Percentiles rank a stretch among this genome's conserved stretches.
phyloP scores from a whole-genome alignment of 2,113 vertebrate genomes.

The Mesembrinibis cayennensis region DNA sequence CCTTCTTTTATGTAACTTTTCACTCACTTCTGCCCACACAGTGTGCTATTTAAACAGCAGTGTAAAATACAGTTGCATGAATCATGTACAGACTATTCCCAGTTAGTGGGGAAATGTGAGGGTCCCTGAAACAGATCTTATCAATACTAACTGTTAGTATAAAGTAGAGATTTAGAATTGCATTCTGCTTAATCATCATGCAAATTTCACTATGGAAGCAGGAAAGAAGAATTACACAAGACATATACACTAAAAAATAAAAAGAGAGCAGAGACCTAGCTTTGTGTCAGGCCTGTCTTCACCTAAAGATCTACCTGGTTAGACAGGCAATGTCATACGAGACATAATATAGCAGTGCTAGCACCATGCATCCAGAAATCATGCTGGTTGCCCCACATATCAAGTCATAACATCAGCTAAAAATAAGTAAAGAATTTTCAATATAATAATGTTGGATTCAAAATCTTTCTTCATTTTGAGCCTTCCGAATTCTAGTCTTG shows the following conservation, averaged over 20 bases:
- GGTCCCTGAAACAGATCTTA: not conserved
- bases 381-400: not conserved
- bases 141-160: not conserved
- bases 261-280: not conserved
- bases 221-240: not conserved
- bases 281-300: not conserved
- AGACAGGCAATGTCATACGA: accelerated
- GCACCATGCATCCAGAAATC: not conserved
- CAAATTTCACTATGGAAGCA: not conserved
- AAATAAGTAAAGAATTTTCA: not conserved
- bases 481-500: not conserved
- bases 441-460: not conserved
- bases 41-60: not conserved
- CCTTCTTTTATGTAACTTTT: not conserved
- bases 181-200: not conserved
- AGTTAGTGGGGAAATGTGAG: not conserved
- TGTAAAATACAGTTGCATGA: not conserved
- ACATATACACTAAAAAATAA: not conserved
- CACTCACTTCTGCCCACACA: not conserved
- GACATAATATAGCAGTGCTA: not conserved
- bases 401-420: not conserved
- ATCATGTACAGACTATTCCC: not conserved
- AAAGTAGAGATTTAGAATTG: not conserved
- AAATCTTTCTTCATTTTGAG: not conserved
- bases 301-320: not conserved